These are phyloP conservation scores for Harpagifer antarcticus DNA, from an alignment of 2,797 vertebrate species.

Conservation along the genomic window DNA sequence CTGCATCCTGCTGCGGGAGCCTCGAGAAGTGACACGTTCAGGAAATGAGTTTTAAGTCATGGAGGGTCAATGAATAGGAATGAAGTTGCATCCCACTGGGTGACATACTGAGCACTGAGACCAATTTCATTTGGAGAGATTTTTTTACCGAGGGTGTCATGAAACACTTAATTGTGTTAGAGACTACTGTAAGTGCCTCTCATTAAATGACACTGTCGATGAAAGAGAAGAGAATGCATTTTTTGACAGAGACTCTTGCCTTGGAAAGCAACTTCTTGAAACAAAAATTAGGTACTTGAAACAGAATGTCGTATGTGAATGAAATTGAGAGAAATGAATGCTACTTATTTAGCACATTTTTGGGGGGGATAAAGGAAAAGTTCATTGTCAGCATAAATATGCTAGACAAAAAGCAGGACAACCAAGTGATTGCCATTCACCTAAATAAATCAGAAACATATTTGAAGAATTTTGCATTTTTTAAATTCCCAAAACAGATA, in stretches of 20 bases:
- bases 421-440: conserved; percentile 3
- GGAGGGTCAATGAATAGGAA: conserved; percentile 82
- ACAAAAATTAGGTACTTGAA: conserved; percentile 8
- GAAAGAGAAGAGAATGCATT: conserved; percentile 59
- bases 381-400: conserved; percentile 3
- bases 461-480: not conserved
- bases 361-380: conserved; percentile 2
- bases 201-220: conserved; percentile 74
- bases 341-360: conserved; percentile 24
- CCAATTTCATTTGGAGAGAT: conserved; percentile 86
- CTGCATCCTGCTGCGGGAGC: conserved; percentile 72
- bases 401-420: conserved; percentile 3
- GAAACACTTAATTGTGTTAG: conserved; percentile 77
- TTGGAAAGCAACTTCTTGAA: conserved; percentile 23
- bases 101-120: conserved; percentile 77
- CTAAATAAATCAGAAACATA: conserved; percentile 24
- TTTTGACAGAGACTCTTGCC: conserved; percentile 47
- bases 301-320: conserved; percentile 11
- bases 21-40: conserved; percentile 66
- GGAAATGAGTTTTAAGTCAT: conserved; percentile 84
- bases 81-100: conserved; percentile 77
- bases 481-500: not conserved
- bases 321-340: not conserved
- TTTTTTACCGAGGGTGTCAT: conserved; percentile 86
- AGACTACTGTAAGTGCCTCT: conserved; percentile 81